Base-by-base conservation (phyloP, 2,797 vertebrate species). In the Coilia nasus region DNA sequence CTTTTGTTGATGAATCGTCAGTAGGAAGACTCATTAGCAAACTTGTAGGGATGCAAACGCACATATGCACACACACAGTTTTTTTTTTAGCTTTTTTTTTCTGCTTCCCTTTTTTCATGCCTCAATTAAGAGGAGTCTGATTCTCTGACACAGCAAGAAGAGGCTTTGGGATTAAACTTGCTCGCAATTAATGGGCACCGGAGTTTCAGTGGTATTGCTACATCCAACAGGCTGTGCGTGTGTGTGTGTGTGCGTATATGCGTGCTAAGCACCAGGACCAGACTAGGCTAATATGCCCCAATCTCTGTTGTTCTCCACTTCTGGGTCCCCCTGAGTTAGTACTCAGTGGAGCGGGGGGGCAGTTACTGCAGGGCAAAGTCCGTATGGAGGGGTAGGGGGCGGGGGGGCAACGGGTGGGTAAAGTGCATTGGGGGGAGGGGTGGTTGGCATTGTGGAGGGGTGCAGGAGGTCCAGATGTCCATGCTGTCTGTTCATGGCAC, bases 391-490 rank as follows among this genome's bases (percentile, higher is more conserved):
- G 12, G 23, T 28, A 12, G 62, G 10, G 62, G 1, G 23, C 10
- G 62, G 11, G 85, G 83, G 46, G 75, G 82, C 67, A 59, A 84
- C 81, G 82, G 84, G 82, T 85, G 80, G 86, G 82, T 86, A 41
- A 86, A 86, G 75, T 44, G 83, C 88, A 62, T n/a, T 2, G 6
- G 23, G 0, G 31, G 31, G 71, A 6, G 28, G n/a, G 14, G 67
- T 75, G 15, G 67, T 2, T 6, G 60, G 60, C 3, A 6, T 25
- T 6, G 23, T 64, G 9, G 60, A 10, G 60, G 7, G 60, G n/a
- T 7, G 71, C 41, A 41, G 35, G 71, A 41, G 7, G 71, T 78
- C 71, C 71, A 78, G 71, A 78, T 78, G 71, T 78, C 71, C 35
- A 44, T 6, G 17, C 35, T 78, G 71, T 31, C 28, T 6, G 71